phyloP scores from a whole-genome alignment of 2,888 invertebrate genomes.

The Apamea anceps region DNA sequence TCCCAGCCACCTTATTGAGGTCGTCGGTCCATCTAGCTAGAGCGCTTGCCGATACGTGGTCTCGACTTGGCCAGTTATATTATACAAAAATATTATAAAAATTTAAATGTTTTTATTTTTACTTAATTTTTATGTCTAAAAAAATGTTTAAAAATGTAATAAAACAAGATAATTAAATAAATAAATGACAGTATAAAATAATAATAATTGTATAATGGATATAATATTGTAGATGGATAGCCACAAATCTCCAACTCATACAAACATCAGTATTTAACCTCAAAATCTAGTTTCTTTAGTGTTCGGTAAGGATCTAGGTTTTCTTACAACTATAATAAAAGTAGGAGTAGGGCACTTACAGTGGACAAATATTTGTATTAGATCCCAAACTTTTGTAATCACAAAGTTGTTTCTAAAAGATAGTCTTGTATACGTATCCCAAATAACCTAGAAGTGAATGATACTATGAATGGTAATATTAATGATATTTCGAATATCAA shows the following conservation, averaged over 20 bases:
- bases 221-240: background rate
- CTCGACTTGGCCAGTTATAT: background rate
- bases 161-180: too few species aligned
- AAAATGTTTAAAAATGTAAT: too few species aligned
- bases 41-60: background rate
- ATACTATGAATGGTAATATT: too few species aligned
- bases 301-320: background rate
- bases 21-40: background rate
- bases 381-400: background rate
- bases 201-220: too few species aligned
- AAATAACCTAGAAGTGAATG: background rate
- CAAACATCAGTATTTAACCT: background rate
- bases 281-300: background rate
- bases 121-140: too few species aligned
- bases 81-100: too few species aligned
- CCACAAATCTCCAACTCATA: background rate
- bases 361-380: background rate
- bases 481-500: slow-evolving; percentile 13
- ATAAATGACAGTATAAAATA: too few species aligned
- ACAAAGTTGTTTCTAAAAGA: slow-evolving; percentile 4
- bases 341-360: too few species aligned
- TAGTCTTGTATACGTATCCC: background rate
- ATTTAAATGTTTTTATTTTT: too few species aligned
- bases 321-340: background rate
- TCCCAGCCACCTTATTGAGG: too few species aligned